Conservation (phyloP, 1,140 invertebrate genomes). For the Paralvinella palmiformis region DNA sequence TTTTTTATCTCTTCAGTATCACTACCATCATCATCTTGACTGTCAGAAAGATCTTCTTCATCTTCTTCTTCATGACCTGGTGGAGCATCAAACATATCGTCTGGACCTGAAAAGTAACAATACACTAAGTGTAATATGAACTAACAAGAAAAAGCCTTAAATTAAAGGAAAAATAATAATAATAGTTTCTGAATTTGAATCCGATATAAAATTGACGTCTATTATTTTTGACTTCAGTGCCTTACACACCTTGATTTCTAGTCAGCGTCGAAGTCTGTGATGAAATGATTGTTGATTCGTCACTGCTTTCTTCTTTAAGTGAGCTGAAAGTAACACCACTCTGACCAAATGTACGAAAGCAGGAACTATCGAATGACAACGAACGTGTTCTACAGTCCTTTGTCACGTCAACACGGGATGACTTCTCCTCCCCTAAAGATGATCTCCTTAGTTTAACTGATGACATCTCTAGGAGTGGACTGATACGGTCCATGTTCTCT, state of each 20-base stretch:
- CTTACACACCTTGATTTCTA: slow-evolving; percentile 64
- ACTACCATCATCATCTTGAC: slow-evolving; percentile 3
- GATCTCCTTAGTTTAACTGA: too few species aligned
- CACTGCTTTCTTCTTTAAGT: slow-evolving; percentile 83
- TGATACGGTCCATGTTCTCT: too few species aligned
- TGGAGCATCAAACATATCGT: slow-evolving; percentile 30
- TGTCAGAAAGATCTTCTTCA: slow-evolving; percentile 26
- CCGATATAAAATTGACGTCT: neutral
- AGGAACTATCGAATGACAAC: too few species aligned
- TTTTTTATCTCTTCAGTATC: slow-evolving; percentile 16
- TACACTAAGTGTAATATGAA: neutral
- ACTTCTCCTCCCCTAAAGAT: too few species aligned
- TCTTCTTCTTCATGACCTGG: slow-evolving; percentile 31
- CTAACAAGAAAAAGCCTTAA: neutral
- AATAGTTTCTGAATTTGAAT: neutral
- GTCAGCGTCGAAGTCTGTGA: slow-evolving; percentile 93
- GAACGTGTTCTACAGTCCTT: too few species aligned
- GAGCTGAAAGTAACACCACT: too few species aligned
- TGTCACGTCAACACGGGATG: too few species aligned
- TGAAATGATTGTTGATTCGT: slow-evolving; percentile 87
- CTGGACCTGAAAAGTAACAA: slow-evolving; percentile 29
- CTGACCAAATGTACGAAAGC: too few species aligned
- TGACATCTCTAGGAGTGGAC: too few species aligned
- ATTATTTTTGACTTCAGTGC: neutral
- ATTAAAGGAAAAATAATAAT: neutral